phyloP scores from a whole-genome alignment of 1,140 invertebrate genomes.

The Polyergus mexicanus region DNA sequence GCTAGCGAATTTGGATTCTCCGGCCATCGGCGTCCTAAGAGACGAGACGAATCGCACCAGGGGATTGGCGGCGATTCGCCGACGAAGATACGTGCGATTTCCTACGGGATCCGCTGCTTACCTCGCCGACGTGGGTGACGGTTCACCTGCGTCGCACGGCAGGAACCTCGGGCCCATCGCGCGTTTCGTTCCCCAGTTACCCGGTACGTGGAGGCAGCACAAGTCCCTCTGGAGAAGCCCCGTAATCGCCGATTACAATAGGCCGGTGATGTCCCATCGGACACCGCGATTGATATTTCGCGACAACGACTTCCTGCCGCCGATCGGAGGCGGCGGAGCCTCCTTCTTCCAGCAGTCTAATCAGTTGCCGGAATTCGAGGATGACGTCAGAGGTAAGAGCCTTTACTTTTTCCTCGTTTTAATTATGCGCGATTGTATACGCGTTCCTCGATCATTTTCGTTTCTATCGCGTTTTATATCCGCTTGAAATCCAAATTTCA shows the following conservation, averaged over 20 bases:
- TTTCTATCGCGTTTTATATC: background rate
- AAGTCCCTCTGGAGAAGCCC: constrained; percentile 82
- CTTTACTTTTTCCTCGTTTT: background rate
- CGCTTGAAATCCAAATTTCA: background rate
- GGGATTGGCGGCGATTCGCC: constrained; percentile 53
- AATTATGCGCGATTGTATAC: background rate
- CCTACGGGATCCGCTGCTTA: constrained; percentile 70
- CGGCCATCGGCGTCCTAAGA: background rate
- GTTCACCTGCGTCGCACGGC: constrained; percentile 62
- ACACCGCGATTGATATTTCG: constrained; percentile 87
- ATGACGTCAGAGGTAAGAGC: constrained; percentile 83
- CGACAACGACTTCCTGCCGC: constrained; percentile 82
- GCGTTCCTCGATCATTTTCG: background rate
- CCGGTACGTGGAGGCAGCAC: constrained; percentile 80
- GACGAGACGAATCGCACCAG: constrained; percentile 55
- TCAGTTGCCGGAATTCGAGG: constrained; percentile 83
- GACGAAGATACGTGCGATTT: constrained; percentile 79
- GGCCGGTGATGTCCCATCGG: constrained; percentile 86
- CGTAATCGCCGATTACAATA: constrained; percentile 71
- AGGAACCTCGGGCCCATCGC: constrained; percentile 75
- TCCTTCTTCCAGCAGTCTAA: constrained; percentile 84
- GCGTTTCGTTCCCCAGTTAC: constrained; percentile 73
- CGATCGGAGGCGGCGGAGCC: constrained; percentile 74
- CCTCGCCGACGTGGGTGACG: constrained; percentile 68
- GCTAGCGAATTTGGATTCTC: constrained; percentile 3